phyloP scores from a whole-genome alignment of 2,797 vertebrate species.

The Semaprochilodus insignis region DNA sequence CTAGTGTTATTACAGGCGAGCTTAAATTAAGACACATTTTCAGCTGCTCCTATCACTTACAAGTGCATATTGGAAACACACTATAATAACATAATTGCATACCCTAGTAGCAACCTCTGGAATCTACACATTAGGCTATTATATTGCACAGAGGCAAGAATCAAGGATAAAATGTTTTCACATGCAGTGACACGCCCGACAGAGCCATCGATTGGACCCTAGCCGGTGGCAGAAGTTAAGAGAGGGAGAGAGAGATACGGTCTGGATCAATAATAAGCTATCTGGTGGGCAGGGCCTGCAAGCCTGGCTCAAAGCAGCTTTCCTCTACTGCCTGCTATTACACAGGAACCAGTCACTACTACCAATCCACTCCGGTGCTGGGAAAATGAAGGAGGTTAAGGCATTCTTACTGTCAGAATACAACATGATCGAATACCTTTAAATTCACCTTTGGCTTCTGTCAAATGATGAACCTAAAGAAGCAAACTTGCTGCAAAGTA shows the following conservation, averaged over 20 bases:
- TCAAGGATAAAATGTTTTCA: constrained; percentile 48
- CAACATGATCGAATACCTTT: constrained; percentile 5
- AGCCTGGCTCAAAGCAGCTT: constrained; percentile 33
- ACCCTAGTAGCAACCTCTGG: neutral
- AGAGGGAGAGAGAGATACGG: constrained; percentile 44
- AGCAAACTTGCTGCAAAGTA: neutral
- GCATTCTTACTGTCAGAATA: constrained; percentile 1
- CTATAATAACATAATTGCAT: constrained; percentile 6
- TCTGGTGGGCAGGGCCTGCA: constrained; percentile 48
- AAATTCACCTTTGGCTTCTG: constrained; percentile 2
- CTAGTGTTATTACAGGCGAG: no score
- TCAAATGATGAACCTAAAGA: constrained; percentile 6
- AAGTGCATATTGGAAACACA: neutral
- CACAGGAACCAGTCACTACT: constrained; percentile 42
- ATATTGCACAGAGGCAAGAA: constrained; percentile 19
- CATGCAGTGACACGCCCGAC: constrained; percentile 41
- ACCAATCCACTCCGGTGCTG: constrained; percentile 14
- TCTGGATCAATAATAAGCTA: constrained; percentile 56
- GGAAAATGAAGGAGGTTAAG: constrained; percentile 20
- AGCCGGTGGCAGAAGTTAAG: constrained; percentile 41
- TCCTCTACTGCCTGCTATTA: constrained; percentile 34
- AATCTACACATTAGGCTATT: neutral
- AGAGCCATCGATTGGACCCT: constrained; percentile 46
- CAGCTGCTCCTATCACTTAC: neutral
- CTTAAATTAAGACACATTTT: no score